Percentiles rank a stretch among this genome's conserved stretches.
These are phyloP conservation scores for Papilio protenor DNA, from an alignment of 2,888 invertebrate genomes.

Conservation along the genomic window DNA sequence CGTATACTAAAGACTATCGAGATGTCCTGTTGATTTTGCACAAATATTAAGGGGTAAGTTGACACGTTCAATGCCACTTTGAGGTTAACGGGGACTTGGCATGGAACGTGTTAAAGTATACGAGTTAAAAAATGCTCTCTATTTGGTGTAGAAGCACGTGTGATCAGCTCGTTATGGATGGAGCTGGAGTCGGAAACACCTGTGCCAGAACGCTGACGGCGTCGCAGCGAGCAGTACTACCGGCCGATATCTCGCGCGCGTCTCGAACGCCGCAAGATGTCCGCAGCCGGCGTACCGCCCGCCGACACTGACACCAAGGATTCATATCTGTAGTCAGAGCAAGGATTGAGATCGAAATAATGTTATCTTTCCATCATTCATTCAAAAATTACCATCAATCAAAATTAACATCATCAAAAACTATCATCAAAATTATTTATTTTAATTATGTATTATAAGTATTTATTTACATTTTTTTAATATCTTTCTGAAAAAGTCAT, in stretches of 20 bases:
- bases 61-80: too few relatives aligned
- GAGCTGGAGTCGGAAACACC: constrained; percentile 75
- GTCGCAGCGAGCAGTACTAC: constrained; percentile 82
- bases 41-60: background rate
- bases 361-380: background rate
- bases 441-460: background rate
- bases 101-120: background rate
- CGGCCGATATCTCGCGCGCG: constrained; percentile 79
- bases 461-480: background rate
- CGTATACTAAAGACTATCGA: too few relatives aligned
- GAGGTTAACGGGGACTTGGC: background rate
- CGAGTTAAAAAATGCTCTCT: background rate
- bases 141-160: constrained; percentile 57
- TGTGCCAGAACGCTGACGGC: constrained; percentile 80
- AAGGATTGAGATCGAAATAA: background rate
- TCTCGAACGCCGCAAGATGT: constrained; percentile 77
- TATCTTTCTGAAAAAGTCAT: background rate
- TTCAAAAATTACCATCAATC: background rate
- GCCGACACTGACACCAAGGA: constrained; percentile 56
- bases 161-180: constrained; percentile 79
- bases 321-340: constrained; percentile 47
- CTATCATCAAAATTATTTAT: background rate
- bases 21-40: too few relatives aligned
- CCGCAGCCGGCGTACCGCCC: constrained; percentile 76
- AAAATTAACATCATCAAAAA: background rate